Percentiles rank a stretch among this genome's conserved stretches.
Evolutionary conservation across 92 coral and sea anemone species (phyloP).

Genomic region (Actinostola sp.): DNA sequence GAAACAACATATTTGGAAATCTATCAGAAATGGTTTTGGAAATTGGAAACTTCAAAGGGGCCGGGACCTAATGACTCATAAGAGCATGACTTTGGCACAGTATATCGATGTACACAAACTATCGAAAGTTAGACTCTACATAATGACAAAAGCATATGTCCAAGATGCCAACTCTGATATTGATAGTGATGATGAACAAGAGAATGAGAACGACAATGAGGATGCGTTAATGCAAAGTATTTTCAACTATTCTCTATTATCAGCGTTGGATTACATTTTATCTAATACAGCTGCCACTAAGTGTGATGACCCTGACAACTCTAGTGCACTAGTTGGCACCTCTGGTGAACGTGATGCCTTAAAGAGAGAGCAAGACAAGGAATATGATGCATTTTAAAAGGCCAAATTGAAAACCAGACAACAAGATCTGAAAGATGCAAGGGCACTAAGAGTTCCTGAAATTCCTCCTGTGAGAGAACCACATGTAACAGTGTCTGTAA

Average conservation of each 20-base stretch:
- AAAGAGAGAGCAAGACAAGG: slow-evolving; percentile 24
- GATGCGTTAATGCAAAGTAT: not conserved
- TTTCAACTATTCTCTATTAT: not conserved
- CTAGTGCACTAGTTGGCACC: slow-evolving; percentile 11
- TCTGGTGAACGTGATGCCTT: slow-evolving; percentile 28
- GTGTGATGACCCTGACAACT: slow-evolving; percentile 5
- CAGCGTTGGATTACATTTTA: not conserved
- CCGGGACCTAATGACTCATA: slow-evolving; percentile 14
- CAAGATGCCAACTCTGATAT: not conserved
- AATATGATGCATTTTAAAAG: slow-evolving; percentile 17
- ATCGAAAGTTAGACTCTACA: slow-evolving; percentile 11
- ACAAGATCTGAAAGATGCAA: slow-evolving; percentile 47
- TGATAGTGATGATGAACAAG: slow-evolving; percentile 13
- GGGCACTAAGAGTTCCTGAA: slow-evolving; percentile 45
- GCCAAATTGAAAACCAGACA: slow-evolving; percentile 35
- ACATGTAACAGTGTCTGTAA: slow-evolving; percentile 45
- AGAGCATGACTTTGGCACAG: slow-evolving; percentile 1
- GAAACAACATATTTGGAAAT: slow-evolving; percentile 37
- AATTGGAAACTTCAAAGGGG: slow-evolving; percentile 45
- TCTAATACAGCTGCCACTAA: not conserved
- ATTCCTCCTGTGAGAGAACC: slow-evolving; percentile 33
- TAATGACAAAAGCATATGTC: not conserved
- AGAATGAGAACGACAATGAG: not conserved
- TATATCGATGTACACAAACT: slow-evolving; percentile 9
- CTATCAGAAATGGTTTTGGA: slow-evolving; percentile 25